Evolutionary conservation across 1,140 invertebrate species (phyloP), one percentile per base, ranked within the genome.

Genomic region (Formica selysi): DNA sequence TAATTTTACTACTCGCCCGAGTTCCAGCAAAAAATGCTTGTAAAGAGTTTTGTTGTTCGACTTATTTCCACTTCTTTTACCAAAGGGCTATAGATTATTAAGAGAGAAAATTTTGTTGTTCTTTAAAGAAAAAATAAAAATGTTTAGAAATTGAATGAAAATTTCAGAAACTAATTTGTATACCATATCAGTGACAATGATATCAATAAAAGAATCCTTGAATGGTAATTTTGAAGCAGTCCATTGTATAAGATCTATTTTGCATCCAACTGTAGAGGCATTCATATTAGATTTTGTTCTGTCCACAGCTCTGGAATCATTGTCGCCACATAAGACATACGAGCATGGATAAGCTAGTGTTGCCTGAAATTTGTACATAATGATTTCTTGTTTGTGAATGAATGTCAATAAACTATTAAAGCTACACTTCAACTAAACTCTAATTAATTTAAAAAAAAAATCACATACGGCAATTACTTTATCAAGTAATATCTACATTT

Each of bases 171-270:
- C 71, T 29, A 26, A 78, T 32, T 68, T 62, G 86, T 91, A 90
- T 92, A 96, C 96, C 94, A 96, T 90, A 89, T 97, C 96, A n/a
- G 96, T 96, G 44, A 96, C 95, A 74, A 96, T 94, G 22, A 96
- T 94, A 92, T 97, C 96, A n/a, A 96, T 93, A 74, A 90, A 94
- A 8, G 94, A 93, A 87, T 95, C 94, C 87, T 92, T 94, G 7
- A 96, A 87, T 41, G 96, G 96, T 61, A 96, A 90, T 19, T 92
- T 87, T 19, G 91, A 91, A 8, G 94, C 94, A 93, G 96, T 94
- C 96, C 96, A 96, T 48, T 92, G 89, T n/a, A 96, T 71, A 36
- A 95, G 70, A 88, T 93, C 87, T 54, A 90, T 89, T 67, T 91
- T 92, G 19, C 86, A 87, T 19, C 79, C 91, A 68, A 88, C 51